Conservation (phyloP, 2,113 vertebrate genomes). For the Microtus pennsylvanicus region DNA sequence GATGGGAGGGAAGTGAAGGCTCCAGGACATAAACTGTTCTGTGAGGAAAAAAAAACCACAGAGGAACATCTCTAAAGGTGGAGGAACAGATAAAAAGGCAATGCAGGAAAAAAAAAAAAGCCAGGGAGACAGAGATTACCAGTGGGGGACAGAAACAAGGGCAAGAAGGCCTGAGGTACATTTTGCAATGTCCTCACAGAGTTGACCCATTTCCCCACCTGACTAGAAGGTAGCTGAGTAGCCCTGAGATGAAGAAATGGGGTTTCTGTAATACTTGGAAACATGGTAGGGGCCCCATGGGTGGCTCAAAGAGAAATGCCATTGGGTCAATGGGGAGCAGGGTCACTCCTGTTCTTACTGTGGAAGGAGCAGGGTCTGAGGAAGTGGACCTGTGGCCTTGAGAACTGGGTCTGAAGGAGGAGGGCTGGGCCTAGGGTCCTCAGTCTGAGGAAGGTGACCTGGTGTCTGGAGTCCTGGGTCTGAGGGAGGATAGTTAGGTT, state of each 20-base stretch:
- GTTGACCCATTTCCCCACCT: neutral
- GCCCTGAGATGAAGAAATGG: neutral
- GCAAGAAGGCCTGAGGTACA: too few species aligned
- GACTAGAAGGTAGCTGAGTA: neutral
- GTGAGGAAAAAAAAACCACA: neutral
- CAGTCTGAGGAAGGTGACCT: neutral
- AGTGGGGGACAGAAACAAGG: neutral
- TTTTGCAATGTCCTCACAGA: neutral
- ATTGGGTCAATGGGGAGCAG: too few species aligned
- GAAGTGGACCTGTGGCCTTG: too few species aligned
- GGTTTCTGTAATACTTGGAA: neutral
- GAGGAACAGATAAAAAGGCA: neutral
- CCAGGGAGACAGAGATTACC: neutral
- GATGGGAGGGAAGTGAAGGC: too few species aligned
- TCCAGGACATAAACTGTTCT: neutral
- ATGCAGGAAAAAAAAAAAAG: neutral
- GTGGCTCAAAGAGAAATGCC: neutral
- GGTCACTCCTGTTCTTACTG: neutral
- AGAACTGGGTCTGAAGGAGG: neutral
- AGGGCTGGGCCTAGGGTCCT: neutral
- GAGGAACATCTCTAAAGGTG: neutral
- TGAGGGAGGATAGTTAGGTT: neutral
- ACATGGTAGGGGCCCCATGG: fast-evolving
- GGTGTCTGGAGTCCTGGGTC: neutral
- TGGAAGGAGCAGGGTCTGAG: neutral